phyloP scores from a whole-genome alignment of 2,797 vertebrate species.

The Coracias cyanogaster region DNA sequence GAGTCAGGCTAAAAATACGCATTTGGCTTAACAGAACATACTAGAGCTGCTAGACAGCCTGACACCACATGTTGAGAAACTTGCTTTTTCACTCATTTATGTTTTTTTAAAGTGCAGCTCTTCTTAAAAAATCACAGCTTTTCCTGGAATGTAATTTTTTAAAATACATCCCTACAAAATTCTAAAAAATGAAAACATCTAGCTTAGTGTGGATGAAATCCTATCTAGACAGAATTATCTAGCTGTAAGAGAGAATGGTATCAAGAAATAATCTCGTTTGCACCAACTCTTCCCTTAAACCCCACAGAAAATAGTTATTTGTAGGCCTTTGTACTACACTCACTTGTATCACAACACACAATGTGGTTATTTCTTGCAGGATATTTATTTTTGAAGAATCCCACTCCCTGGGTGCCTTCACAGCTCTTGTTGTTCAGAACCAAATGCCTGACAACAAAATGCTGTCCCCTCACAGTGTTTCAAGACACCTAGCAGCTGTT shows the following conservation, averaged over 20 bases:
- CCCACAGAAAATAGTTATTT: not conserved
- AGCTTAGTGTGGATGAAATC: not conserved
- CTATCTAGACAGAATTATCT: not conserved
- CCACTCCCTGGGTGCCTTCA: not conserved
- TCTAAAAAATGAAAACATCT: not conserved
- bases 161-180: not conserved
- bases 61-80: not conserved
- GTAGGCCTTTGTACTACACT: not conserved
- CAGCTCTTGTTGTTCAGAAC: not conserved
- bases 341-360: not conserved
- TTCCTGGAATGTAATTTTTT: not conserved
- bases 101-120: not conserved
- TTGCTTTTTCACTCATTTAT: not conserved
- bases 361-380: not conserved
- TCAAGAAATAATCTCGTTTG: not conserved
- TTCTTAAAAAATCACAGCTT: not conserved
- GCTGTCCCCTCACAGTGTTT: not conserved
- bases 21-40: not conserved
- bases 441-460: not conserved
- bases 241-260: not conserved
- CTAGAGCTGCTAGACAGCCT: not conserved
- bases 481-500: not conserved
- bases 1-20: not conserved
- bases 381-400: not conserved
- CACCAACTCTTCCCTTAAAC: not conserved